Conservation (phyloP, 2,888 invertebrate species). For the Tholera decimalis region DNA sequence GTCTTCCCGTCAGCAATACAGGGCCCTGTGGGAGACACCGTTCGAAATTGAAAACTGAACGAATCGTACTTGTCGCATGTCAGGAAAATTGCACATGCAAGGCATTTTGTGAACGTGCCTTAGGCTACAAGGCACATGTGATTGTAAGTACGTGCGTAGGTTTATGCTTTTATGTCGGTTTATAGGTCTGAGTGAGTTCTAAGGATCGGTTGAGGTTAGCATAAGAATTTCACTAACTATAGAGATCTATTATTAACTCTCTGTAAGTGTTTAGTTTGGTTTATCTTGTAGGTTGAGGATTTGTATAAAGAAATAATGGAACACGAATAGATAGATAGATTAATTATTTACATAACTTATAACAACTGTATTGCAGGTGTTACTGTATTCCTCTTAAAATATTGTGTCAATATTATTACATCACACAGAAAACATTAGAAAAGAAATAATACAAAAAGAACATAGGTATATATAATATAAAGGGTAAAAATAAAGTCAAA, state of each 20-base stretch:
- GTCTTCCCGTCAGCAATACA: conserved; percentile 67
- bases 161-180: not conserved
- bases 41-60: conserved; percentile 77
- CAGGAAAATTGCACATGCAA: conserved; percentile 54
- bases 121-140: conserved; percentile 22
- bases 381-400: too few relatives aligned
- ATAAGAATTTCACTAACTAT: not conserved
- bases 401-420: too few relatives aligned
- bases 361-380: too few relatives aligned
- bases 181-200: not conserved
- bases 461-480: too few relatives aligned
- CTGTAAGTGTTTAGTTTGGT: not conserved
- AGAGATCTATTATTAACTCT: not conserved
- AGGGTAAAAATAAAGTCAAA: too few relatives aligned
- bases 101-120: conserved; percentile 38
- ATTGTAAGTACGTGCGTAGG: conserved; percentile 8
- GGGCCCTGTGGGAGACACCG: conserved; percentile 67
- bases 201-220: not conserved
- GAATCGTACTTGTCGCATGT: conserved; percentile 61
- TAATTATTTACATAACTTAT: too few relatives aligned
- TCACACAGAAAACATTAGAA: too few relatives aligned
- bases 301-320: not conserved
- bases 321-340: not conserved
- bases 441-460: too few relatives aligned
- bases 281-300: too few relatives aligned